A percentile compares a stretch with the other conserved stretches of the same genome.
These are phyloP conservation scores for Latrodectus geometricus DNA, from an alignment of 1,140 invertebrate genomes.

Conservation along the genomic window DNA sequence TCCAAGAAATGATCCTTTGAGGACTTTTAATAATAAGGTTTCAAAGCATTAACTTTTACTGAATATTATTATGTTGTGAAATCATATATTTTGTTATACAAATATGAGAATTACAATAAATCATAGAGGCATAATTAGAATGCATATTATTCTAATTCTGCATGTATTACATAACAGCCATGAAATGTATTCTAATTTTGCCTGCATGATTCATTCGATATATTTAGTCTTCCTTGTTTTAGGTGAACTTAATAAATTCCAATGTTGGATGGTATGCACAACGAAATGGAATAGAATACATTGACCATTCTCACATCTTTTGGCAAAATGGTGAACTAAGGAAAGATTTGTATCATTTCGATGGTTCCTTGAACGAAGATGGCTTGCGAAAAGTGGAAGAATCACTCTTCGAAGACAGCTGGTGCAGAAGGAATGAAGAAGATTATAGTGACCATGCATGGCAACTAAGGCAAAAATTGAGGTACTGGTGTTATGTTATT, in stretches of 20 bases:
- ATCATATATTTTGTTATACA: too few species aligned
- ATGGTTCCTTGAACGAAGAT: constrained; percentile 56
- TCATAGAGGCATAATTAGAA: too few species aligned
- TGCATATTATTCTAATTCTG: too few species aligned
- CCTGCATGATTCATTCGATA: too few species aligned
- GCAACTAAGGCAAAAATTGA: constrained; percentile 38
- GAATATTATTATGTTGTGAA: too few species aligned
- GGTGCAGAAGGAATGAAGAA: constrained; percentile 39
- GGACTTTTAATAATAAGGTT: constrained; percentile 56
- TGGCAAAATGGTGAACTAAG: constrained; percentile 44
- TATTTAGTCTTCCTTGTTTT: not conserved
- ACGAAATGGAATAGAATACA: constrained; percentile 48
- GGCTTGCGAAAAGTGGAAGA: constrained; percentile 46
- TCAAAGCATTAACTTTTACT: not conserved
- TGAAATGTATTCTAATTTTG: too few species aligned
- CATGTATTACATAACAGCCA: too few species aligned
- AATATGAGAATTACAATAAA: too few species aligned
- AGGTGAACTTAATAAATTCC: constrained; percentile 52
- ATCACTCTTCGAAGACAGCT: constrained; percentile 38
- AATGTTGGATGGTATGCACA: constrained; percentile 53
- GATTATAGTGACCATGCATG: constrained; percentile 33
- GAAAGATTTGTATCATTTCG: constrained; percentile 51
- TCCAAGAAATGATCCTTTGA: constrained; percentile 48
- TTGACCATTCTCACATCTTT: constrained; percentile 56
- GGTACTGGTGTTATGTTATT: not conserved